phyloP scores from a whole-genome alignment of 2,113 vertebrate species.

The Channa argus region DNA sequence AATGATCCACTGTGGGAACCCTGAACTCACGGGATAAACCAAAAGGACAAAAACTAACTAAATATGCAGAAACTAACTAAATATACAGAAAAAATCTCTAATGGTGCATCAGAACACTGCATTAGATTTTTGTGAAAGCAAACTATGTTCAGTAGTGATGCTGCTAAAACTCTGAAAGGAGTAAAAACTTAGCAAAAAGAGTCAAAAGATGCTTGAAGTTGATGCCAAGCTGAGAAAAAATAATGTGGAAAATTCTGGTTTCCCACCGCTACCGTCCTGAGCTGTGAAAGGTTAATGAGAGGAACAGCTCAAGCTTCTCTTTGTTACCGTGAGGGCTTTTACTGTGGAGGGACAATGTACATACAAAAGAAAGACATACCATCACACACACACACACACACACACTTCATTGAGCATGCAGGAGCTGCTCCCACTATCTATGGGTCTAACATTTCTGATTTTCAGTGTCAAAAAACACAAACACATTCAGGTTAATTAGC shows the following conservation, averaged over 20 bases:
- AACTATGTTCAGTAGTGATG: too few species aligned
- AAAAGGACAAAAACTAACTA: too few species aligned
- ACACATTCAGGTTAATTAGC: conserved; percentile 21
- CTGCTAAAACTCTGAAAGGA: not conserved
- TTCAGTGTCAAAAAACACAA: not conserved
- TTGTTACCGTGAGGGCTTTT: conserved; percentile 49
- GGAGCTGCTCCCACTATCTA: not conserved
- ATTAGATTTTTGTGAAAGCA: too few species aligned
- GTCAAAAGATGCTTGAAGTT: not conserved
- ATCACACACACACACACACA: not conserved
- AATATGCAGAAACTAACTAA: too few species aligned
- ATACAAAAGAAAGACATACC: conserved; percentile 57
- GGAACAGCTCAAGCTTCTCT: conserved; percentile 10
- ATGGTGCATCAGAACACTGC: too few species aligned
- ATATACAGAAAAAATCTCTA: too few species aligned
- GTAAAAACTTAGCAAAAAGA: not conserved
- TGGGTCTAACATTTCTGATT: conserved; percentile 3
- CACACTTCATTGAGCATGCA: not conserved
- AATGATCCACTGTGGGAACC: too few species aligned
- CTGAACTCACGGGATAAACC: too few species aligned
- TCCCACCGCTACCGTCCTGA: conserved; percentile 24
- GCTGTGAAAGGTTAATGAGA: conserved; percentile 53
- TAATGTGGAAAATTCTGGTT: not conserved
- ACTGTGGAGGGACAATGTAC: conserved; percentile 59
- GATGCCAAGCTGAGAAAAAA: not conserved